Conservation (phyloP, 1,140 invertebrate genomes). For the Ceratoteleas bidentatus region DNA sequence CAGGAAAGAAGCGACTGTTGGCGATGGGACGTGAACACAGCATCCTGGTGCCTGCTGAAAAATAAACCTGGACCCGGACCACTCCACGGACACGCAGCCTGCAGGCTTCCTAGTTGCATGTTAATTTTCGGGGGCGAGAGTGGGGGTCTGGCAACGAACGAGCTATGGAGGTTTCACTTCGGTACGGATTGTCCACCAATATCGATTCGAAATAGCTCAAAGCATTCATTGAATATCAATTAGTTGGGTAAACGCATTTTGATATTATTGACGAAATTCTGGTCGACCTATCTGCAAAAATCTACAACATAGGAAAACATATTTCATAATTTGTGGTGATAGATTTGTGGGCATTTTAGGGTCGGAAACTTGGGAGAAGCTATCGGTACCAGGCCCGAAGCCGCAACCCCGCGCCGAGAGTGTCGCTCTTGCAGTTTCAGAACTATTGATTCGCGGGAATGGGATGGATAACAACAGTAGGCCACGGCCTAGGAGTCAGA, state of each 20-base stretch:
- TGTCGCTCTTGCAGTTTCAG: slow-evolving; percentile 83
- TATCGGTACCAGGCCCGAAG: slow-evolving; percentile 85
- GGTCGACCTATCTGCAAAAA: no score
- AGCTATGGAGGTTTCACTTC: slow-evolving; percentile 94
- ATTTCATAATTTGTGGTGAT: no score
- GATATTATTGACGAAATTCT: no score
- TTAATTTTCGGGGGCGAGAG: slow-evolving; percentile 92
- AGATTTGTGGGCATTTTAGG: slow-evolving; percentile 76
- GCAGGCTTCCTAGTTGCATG: slow-evolving; percentile 89
- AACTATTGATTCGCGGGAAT: slow-evolving; percentile 79
- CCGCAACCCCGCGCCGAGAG: slow-evolving; percentile 88
- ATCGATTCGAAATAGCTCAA: no score
- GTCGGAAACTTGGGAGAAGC: slow-evolving; percentile 89
- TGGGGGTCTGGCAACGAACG: slow-evolving; percentile 87
- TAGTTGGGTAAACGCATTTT: no score
- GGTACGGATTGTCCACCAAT: slow-evolving; percentile 79
- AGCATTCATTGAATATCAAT: no score
- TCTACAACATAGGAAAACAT: no score
- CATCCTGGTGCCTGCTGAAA: slow-evolving; percentile 87
- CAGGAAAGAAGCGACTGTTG: slow-evolving; percentile 91
- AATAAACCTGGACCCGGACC: slow-evolving; percentile 87
- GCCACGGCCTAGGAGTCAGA: slow-evolving; percentile 74
- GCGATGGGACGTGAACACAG: slow-evolving; percentile 88
- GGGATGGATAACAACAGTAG: slow-evolving; percentile 68
- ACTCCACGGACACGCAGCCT: slow-evolving; percentile 91